Evolutionary conservation across 2,113 vertebrate species (phyloP).

Genomic region (Scopus umbretta): DNA sequence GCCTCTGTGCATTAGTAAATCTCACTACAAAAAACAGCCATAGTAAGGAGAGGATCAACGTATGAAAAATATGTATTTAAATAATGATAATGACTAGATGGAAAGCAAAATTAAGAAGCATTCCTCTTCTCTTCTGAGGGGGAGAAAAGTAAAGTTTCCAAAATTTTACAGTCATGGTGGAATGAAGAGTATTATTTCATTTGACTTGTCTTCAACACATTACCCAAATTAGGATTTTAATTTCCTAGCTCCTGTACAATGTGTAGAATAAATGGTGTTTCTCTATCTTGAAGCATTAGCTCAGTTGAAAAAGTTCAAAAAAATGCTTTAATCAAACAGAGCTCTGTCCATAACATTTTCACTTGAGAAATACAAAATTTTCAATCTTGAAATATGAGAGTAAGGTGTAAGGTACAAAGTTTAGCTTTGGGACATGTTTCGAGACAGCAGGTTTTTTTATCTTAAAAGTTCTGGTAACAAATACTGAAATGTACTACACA

Average conservation of each 20-base stretch:
- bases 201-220: not conserved
- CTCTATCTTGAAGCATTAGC: not conserved
- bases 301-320: not conserved
- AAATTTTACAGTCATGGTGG: not conserved
- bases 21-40: not conserved
- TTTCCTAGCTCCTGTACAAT: not conserved
- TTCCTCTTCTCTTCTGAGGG: not conserved
- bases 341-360: not conserved
- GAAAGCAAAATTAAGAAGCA: not conserved
- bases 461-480: not conserved
- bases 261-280: not conserved
- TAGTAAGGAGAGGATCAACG: not conserved
- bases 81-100: not conserved
- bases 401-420: not conserved
- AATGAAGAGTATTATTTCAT: not conserved
- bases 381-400: not conserved
- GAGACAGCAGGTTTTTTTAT: not conserved
- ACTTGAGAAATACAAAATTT: not conserved
- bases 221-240: not conserved
- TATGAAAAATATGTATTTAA: not conserved
- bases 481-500: not conserved
- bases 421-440: not conserved
- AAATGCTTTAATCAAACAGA: not conserved
- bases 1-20: not conserved
- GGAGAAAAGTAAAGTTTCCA: not conserved